Evolutionary conservation across 2,797 vertebrate genomes (phyloP).

Genomic region (Oceanodroma leucorhoa): DNA sequence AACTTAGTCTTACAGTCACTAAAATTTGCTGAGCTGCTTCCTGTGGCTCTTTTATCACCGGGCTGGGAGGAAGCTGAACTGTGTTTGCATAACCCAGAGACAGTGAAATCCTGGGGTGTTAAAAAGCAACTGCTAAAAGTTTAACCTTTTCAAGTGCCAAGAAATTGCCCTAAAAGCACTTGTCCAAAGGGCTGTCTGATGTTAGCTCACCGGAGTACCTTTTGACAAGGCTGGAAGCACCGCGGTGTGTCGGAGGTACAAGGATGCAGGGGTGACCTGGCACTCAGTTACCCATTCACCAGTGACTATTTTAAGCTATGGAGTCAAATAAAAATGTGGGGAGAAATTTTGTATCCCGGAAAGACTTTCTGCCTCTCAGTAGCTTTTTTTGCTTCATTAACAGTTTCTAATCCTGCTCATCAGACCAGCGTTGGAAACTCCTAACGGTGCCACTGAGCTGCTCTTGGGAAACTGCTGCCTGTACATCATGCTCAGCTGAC

Average conservation of each 20-base stretch:
- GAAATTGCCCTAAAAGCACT: not conserved
- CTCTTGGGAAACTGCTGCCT: not conserved
- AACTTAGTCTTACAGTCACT: not conserved
- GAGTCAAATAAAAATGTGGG: not conserved
- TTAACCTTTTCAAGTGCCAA: not conserved
- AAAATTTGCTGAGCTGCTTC: not conserved
- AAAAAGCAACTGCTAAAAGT: not conserved
- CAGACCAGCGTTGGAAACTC: fast-evolving
- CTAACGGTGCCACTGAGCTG: not conserved
- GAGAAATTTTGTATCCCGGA: not conserved
- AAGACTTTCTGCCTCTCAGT: not conserved
- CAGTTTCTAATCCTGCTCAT: not conserved
- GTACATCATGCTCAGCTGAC: not conserved
- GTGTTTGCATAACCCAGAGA: not conserved
- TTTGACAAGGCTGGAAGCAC: not conserved
- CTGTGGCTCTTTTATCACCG: not conserved
- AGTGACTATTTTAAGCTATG: not conserved
- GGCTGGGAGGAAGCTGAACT: not conserved
- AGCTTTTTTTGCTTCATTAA: not conserved
- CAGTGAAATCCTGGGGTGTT: not conserved
- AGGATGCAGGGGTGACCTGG: not conserved
- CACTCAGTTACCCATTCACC: not conserved
- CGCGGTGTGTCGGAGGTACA: fast-evolving
- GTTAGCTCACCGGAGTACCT: not conserved
- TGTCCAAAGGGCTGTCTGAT: not conserved